phyloP scores from a whole-genome alignment of 2,888 invertebrate species.

The Heliothis peltigera region DNA sequence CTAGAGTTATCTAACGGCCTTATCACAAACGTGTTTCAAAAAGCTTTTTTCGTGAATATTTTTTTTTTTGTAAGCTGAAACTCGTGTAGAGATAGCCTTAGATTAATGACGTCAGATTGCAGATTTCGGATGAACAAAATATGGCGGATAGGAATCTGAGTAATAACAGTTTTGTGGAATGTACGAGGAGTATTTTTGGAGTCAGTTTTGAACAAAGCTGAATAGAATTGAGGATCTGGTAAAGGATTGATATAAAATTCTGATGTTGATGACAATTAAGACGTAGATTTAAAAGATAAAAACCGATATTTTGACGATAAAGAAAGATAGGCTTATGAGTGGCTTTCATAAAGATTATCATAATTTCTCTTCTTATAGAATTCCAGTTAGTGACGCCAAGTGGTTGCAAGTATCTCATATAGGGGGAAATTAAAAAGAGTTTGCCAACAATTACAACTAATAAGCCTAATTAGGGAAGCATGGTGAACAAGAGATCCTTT shows the following conservation, averaged over 20 bases:
- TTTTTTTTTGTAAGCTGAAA: constrained; percentile 48
- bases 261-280: neutral
- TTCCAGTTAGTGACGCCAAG: too few relatives aligned
- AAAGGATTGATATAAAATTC: neutral
- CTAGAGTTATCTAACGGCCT: constrained; percentile 64
- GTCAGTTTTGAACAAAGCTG: constrained; percentile 18
- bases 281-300: neutral
- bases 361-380: too few relatives aligned
- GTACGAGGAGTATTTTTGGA: constrained; percentile 15
- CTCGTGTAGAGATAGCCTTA: constrained; percentile 58
- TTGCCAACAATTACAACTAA: too few relatives aligned
- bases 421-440: too few relatives aligned
- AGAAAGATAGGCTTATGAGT: too few relatives aligned
- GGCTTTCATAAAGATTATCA: too few relatives aligned
- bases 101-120: constrained; percentile 61
- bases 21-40: constrained; percentile 65
- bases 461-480: too few relatives aligned
- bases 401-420: too few relatives aligned
- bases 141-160: constrained; percentile 46
- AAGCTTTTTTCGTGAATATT: constrained; percentile 62
- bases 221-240: constrained; percentile 3
- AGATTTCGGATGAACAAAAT: constrained; percentile 56
- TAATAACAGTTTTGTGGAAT: constrained; percentile 39
- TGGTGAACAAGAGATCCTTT: too few relatives aligned
- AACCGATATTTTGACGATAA: too few relatives aligned